These are phyloP conservation scores for Edolisoma coerulescens DNA, from an alignment of 2,113 vertebrate genomes.

Conservation along the genomic window DNA sequence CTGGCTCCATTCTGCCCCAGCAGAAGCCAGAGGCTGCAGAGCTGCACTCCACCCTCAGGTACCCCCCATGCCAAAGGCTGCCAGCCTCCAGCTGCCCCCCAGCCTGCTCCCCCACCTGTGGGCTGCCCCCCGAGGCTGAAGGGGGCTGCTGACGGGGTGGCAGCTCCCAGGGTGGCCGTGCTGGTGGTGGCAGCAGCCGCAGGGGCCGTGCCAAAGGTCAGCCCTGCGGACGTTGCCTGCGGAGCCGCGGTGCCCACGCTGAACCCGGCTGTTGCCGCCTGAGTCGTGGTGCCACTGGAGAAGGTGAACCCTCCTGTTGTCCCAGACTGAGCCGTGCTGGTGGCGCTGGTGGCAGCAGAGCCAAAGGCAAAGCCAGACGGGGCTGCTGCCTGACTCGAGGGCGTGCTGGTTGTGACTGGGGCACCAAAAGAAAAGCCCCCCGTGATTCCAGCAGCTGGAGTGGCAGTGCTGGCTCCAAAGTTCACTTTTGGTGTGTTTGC, in stretches of 20 bases:
- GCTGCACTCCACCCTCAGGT: accelerated
- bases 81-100: background rate
- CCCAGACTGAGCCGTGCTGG: background rate
- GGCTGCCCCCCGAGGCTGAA: slow-evolving; percentile 56
- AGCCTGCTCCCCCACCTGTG: slow-evolving; percentile 50
- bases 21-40: background rate
- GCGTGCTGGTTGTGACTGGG: background rate
- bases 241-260: background rate
- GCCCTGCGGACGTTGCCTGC: background rate
- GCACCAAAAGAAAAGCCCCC: slow-evolving; percentile 47
- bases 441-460: background rate
- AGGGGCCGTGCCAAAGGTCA: slow-evolving; percentile 71
- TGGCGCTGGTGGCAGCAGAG: background rate
- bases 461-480: slow-evolving; percentile 29
- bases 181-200: slow-evolving; percentile 38
- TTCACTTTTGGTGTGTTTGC: slow-evolving; percentile 61
- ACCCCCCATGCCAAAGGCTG: accelerated
- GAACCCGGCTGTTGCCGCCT: slow-evolving; percentile 7
- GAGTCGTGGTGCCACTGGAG: background rate
- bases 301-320: background rate
- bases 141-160: slow-evolving; percentile 43
- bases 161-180: background rate
- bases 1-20: accelerated
- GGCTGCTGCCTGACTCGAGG: slow-evolving; percentile 63
- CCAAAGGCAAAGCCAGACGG: slow-evolving; percentile 74